Percentiles rank a stretch among this genome's conserved stretches.
These are phyloP conservation scores for Taeniopygia guttata DNA, from an alignment of 2,797 vertebrate genomes.

Conservation along the genomic window DNA sequence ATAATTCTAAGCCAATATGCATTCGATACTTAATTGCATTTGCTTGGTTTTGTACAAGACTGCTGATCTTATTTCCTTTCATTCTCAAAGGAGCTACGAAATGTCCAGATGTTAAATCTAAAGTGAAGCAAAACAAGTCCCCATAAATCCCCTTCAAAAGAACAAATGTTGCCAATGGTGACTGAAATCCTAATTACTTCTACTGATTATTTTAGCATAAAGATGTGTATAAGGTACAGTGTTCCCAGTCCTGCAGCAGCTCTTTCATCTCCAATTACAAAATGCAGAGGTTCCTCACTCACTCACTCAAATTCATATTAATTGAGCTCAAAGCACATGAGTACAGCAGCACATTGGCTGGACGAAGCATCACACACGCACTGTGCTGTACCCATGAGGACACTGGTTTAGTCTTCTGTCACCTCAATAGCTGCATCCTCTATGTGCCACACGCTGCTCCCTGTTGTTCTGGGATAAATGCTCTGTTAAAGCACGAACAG, in stretches of 20 bases:
- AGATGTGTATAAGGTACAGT: background rate
- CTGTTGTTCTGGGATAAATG: background rate
- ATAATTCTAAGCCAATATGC: background rate
- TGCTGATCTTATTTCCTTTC: background rate
- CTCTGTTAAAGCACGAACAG: background rate
- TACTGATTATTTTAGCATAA: constrained; percentile 2
- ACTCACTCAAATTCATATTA: background rate
- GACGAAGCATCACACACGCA: rapidly evolving
- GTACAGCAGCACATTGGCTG: background rate
- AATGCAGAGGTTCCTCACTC: background rate
- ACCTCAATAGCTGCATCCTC: background rate
- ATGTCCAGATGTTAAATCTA: background rate
- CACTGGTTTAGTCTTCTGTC: background rate
- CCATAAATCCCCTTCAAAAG: background rate
- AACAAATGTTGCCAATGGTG: constrained; percentile 3
- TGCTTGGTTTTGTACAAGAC: background rate
- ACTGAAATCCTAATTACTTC: background rate
- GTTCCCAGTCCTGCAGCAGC: background rate
- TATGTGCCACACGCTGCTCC: rapidly evolving
- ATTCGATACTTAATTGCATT: background rate
- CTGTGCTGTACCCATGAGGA: background rate
- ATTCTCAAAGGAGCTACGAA: background rate
- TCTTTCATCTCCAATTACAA: background rate
- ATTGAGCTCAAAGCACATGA: background rate
- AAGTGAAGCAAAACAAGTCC: background rate